Evolutionary conservation across 2,113 vertebrate species (phyloP).

Genomic region (Petromus typicus): DNA sequence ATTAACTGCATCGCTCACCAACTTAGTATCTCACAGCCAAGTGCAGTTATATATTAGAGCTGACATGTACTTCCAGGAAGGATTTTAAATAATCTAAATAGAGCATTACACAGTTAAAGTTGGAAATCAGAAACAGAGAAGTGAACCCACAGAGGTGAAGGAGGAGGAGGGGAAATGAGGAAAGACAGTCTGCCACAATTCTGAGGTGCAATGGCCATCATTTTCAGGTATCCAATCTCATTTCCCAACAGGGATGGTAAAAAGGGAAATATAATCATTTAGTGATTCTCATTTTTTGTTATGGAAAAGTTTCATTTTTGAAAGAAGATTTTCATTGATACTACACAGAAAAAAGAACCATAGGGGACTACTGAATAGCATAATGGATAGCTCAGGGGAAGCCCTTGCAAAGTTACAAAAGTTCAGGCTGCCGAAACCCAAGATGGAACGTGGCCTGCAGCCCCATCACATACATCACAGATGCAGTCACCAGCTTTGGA

Average conservation of each 20-base stretch:
- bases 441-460: constrained; percentile 2
- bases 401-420: constrained; percentile 17
- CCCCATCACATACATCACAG: background rate
- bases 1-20: too few relatives aligned
- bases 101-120: background rate
- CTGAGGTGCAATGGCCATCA: background rate
- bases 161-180: background rate
- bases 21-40: background rate
- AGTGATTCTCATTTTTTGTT: constrained; percentile 51
- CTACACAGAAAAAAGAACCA: constrained; percentile 54
- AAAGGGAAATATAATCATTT: constrained; percentile 26
- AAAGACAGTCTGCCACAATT: background rate
- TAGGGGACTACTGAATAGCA: background rate
- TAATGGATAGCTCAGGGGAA: background rate
- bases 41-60: background rate
- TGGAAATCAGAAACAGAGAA: background rate
- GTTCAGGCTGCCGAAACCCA: background rate
- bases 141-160: background rate
- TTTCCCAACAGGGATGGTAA: constrained; percentile 5
- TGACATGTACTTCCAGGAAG: background rate
- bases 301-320: constrained; percentile 32
- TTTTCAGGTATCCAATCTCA: constrained; percentile 41
- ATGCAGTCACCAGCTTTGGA: too few relatives aligned
- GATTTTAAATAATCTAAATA: background rate
- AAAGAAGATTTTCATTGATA: constrained; percentile 60